Base-by-base conservation (phyloP, 2,113 vertebrate genomes). In the Megaleporinus macrocephalus region DNA sequence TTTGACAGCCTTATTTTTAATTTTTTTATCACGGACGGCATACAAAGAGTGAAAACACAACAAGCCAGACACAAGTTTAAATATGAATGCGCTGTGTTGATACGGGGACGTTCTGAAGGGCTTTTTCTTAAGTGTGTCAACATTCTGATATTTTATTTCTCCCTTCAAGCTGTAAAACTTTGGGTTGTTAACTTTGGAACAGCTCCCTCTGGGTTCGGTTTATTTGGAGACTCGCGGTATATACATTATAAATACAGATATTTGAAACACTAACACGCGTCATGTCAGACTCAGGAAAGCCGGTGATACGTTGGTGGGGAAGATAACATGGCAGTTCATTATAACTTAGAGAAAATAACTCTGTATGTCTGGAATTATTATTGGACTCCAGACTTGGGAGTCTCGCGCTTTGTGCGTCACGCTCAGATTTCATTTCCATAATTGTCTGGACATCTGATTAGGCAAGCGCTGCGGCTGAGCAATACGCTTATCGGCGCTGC, bases 401-500 rank as follows among this genome's bases (percentile, higher is more conserved):
- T 72, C 47, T 53, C 36, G 20, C 27, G 18, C 57, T 29, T 26
- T 82, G 75, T 61, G 47, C 15, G 61, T 68, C 71, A 57, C 1
- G 36, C 73, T 77, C 61, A 18, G 75, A 55, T 33, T 70, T 74
- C 44, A 65, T 74, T 78, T 76, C 53, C 63, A 49, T 75, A 85
- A 82, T 68, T 78, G 70, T 82, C 84, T 82, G 72, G 75, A 72
- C 84, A 68, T 82, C 66, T 71, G 74, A 83, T 77, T 77, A 72
- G 74, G 57, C 15, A 55, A 61, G 22, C 61, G 65, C 71, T 16
- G 5, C 36, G 49, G 47, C 22, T 6, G 44, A 68, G 63, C 81
- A 76, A 76, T 51, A 62, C 51, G 62, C 62, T 82, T 78, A 71
- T 78, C 74, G 51, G 26, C 53, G 30, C 33, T 36, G 62, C 36